A percentile compares a stretch with the other conserved stretches of the same genome.
phyloP scores from a whole-genome alignment of 2,113 vertebrate genomes.

The Tympanuchus pallidicinctus region DNA sequence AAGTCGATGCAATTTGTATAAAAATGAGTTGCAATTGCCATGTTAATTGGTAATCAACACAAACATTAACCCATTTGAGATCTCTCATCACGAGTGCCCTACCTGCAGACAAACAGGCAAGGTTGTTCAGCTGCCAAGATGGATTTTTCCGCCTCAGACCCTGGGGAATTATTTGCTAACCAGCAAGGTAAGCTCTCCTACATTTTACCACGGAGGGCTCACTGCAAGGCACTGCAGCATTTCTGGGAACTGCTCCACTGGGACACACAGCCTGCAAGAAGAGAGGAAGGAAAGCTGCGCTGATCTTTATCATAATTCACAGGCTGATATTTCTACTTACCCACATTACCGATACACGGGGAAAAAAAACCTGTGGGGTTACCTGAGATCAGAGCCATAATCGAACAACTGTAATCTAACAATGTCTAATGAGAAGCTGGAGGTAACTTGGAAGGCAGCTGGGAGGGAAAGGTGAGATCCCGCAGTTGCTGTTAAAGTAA shows the following conservation, averaged over 20 bases:
- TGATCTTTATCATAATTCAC: not conserved
- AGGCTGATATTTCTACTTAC: not conserved
- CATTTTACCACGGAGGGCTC: fast-evolving
- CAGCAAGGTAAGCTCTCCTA: not conserved
- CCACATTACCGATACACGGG: not conserved
- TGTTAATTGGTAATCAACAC: not conserved
- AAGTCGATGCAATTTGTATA: not conserved
- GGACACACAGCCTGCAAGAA: not conserved
- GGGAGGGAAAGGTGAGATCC: constrained; percentile 34
- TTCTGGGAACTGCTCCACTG: not conserved
- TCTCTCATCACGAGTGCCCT: not conserved
- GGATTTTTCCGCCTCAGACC: not conserved
- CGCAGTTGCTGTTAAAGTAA: not conserved
- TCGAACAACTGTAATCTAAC: not conserved
- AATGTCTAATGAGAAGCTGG: not conserved
- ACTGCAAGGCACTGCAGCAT: fast-evolving
- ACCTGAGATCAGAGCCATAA: not conserved
- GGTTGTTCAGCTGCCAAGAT: not conserved
- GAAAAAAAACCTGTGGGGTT: not conserved
- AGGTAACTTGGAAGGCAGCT: not conserved
- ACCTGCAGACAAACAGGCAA: not conserved
- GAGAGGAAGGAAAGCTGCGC: not conserved
- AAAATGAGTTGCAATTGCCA: not conserved
- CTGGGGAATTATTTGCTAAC: not conserved
- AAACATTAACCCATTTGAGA: not conserved